phyloP scores from a whole-genome alignment of 1,140 invertebrate genomes.

The Idris sp. region DNA sequence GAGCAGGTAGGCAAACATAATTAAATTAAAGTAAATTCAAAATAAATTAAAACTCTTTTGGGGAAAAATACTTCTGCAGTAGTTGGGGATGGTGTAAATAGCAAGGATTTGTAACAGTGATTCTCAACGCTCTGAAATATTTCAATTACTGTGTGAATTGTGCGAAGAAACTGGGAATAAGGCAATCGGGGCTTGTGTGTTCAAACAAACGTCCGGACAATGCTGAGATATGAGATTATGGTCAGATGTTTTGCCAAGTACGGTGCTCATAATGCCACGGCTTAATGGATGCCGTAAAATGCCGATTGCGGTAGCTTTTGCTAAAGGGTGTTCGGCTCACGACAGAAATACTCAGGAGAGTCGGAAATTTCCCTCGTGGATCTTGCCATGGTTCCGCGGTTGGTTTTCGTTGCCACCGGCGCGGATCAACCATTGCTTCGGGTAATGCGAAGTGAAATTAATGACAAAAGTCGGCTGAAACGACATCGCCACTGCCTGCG shows the following conservation, averaged over 20 bases:
- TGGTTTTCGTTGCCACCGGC: conserved; percentile 33
- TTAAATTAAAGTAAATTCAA: too few relatives aligned
- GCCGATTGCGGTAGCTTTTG: conserved; percentile 52
- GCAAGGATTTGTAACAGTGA: too few relatives aligned
- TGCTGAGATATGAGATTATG: conserved; percentile 45
- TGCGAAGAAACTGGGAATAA: background rate
- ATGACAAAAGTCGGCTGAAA: conserved; percentile 59
- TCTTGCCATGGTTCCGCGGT: conserved; percentile 45
- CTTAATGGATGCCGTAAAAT: conserved; percentile 61
- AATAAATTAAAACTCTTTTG: too few relatives aligned
- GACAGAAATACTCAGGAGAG: conserved; percentile 52
- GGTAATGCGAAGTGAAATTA: conserved; percentile 61
- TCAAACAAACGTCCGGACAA: conserved; percentile 17
- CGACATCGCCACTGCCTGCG: conserved; percentile 11
- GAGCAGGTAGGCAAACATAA: too few relatives aligned
- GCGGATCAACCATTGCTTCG: conserved; percentile 47
- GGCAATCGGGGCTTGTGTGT: conserved; percentile 4
- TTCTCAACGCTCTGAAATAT: background rate
- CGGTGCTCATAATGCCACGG: conserved; percentile 38
- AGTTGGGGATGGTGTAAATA: too few relatives aligned
- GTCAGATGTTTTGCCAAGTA: conserved; percentile 45
- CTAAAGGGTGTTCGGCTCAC: conserved; percentile 39
- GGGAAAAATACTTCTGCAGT: too few relatives aligned
- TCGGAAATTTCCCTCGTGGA: conserved; percentile 51
- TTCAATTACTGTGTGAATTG: background rate